phyloP scores from a whole-genome alignment of 2,797 vertebrate genomes.

The Microhierax caerulescens region DNA sequence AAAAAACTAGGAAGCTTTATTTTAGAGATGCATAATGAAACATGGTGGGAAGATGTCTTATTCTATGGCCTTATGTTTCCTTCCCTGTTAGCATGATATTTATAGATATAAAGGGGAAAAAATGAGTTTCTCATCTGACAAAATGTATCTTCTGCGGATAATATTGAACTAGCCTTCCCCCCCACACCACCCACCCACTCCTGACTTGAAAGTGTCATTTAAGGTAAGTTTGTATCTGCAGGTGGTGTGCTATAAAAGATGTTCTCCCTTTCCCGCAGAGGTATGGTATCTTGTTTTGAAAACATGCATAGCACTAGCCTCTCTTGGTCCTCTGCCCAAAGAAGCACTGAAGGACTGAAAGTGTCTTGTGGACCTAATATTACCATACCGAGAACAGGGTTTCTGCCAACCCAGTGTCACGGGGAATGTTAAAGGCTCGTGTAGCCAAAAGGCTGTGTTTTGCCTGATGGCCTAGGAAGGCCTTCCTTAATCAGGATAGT shows the following conservation, averaged over 20 bases:
- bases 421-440: not conserved
- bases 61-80: not conserved
- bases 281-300: not conserved
- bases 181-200: no score
- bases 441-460: not conserved
- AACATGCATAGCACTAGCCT: rapidly evolving
- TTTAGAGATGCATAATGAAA: not conserved
- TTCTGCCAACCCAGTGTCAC: not conserved
- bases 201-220: not conserved
- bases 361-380: not conserved
- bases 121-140: not conserved
- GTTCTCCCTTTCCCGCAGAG: not conserved
- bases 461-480: not conserved
- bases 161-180: not conserved
- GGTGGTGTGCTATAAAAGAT: not conserved
- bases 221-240: not conserved
- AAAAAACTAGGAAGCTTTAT: not conserved
- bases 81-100: not conserved
- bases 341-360: not conserved
- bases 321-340: not conserved
- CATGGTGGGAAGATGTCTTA: not conserved
- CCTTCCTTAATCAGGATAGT: not conserved
- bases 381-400: not conserved
- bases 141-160: not conserved
- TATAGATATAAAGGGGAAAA: not conserved